Base-by-base conservation (phyloP, 2,797 vertebrate genomes). In the Gallinago stenura region DNA sequence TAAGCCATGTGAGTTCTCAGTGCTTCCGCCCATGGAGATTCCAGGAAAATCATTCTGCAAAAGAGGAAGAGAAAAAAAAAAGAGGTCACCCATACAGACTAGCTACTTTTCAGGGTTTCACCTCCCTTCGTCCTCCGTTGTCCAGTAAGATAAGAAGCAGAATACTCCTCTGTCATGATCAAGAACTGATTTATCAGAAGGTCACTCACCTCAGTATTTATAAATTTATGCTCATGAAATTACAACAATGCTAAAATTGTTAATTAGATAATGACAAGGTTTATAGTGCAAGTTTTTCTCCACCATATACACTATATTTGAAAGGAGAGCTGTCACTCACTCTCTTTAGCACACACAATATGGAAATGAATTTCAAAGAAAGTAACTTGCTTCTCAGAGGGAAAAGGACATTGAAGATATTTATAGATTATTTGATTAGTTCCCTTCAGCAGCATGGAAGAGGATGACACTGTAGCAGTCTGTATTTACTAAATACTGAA, bases 401-500 rank as follows among this genome's bases (percentile, higher is more conserved):
- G n/a, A 75, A 78, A 92, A 75, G 69, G 78, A 71, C 76, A 60
- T 31, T 50, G 64, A 62, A 79, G 92, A 45, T 91, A 83, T 91
- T 93, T 87, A 87, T 92, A 89, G 83, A 31, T 85, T 86, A 93
- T 95, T 89, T 77, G 50, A 85, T 43, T 89, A 84, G 39, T 39
- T 78, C 87, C 82, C 79, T 91, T 86, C 78, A 83, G 51, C 58
- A 83, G 41, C 79, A 83, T 68, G 7, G 21, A 94, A 91, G n/a
- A 94, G 72, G 57, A 83, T 57, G 66, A 73, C 1, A 28, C 24
- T 69, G 65, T 57, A 73, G 69, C 73, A 94, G 66, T 64, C 53
- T 93, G 30, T 93, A 90, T 94, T 96, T 97, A 81, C 75, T 96
- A 96, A 93, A 93, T 86, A 68, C 85, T 83, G 89, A 93, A 94